phyloP scores from a whole-genome alignment of 2,797 vertebrate species.

The Rallus crepitans region DNA sequence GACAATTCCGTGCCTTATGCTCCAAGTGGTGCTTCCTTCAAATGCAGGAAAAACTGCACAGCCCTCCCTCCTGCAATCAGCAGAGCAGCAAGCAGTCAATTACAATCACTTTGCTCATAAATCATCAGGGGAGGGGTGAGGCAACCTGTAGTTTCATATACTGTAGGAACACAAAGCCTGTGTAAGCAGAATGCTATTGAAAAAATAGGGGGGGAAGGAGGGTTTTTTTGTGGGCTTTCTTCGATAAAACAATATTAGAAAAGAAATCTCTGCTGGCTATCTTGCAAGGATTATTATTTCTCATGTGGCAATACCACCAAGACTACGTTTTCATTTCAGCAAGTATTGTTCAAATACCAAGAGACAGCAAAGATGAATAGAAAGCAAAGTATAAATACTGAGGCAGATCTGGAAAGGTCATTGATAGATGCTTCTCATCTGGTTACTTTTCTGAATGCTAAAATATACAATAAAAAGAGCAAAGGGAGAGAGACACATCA shows the following conservation, averaged over 20 bases:
- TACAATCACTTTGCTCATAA: neutral
- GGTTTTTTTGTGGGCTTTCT: neutral
- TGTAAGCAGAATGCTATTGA: neutral
- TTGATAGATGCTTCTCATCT: neutral
- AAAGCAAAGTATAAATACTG: neutral
- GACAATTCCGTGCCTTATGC: neutral
- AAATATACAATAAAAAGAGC: neutral
- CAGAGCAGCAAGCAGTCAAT: neutral
- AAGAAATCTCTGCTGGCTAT: constrained; percentile 16
- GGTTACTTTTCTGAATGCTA: neutral
- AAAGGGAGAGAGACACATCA: neutral
- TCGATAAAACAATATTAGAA: constrained; percentile 11
- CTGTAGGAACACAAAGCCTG: neutral
- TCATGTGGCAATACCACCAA: neutral
- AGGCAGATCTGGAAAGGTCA: constrained; percentile 23
- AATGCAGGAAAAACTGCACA: neutral
- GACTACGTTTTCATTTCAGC: constrained; percentile 3
- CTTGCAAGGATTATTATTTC: constrained; percentile 23
- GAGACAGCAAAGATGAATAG: neutral
- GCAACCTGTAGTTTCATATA: neutral
- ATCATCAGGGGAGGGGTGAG: neutral
- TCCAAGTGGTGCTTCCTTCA: neutral
- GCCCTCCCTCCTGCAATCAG: neutral
- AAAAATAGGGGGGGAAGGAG: neutral
- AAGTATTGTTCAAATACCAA: constrained; percentile 33